These are phyloP conservation scores for Callinectes sapidus DNA, from an alignment of 2,888 invertebrate genomes.

Conservation along the genomic window DNA sequence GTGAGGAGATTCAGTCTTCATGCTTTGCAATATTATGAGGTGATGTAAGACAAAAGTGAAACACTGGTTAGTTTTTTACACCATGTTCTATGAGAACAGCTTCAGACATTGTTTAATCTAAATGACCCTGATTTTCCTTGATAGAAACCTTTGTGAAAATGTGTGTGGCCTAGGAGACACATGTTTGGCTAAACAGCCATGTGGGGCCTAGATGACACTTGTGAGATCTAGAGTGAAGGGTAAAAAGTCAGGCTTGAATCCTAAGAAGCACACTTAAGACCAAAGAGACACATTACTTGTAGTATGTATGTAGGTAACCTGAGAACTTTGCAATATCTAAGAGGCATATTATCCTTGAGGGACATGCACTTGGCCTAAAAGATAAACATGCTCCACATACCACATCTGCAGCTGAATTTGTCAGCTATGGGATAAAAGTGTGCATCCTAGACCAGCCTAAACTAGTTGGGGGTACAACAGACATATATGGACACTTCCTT, in stretches of 20 bases:
- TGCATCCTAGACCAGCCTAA: slow-evolving; percentile 11
- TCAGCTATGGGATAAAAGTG: neutral
- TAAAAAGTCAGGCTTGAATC: neutral
- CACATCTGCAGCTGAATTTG: neutral
- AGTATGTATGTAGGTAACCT: slow-evolving; percentile 18
- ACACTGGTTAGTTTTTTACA: slow-evolving; percentile 29
- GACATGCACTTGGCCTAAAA: neutral
- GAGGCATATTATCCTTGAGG: neutral
- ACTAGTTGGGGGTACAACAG: slow-evolving; percentile 9
- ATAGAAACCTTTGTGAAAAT: slow-evolving; percentile 30
- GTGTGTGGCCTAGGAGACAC: slow-evolving; percentile 22
- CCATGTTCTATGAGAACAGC: slow-evolving; percentile 35
- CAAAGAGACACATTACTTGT: neutral
- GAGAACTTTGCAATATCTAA: neutral
- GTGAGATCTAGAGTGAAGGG: neutral
- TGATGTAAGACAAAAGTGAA: slow-evolving; percentile 30
- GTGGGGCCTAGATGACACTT: slow-evolving; percentile 27
- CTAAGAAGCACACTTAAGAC: slow-evolving; percentile 27
- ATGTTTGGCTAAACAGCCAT: neutral
- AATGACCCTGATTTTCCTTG: slow-evolving; percentile 56
- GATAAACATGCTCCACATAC: neutral
- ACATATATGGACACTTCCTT: slow-evolving; percentile 42
- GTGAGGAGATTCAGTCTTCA: slow-evolving; percentile 47
- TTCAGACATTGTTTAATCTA: slow-evolving; percentile 36
- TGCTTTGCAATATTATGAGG: slow-evolving; percentile 4